Evolutionary conservation across 2,888 invertebrate genomes (phyloP), one percentile per base, ranked within the genome.

Genomic region (Notocelia uddmanniana): DNA sequence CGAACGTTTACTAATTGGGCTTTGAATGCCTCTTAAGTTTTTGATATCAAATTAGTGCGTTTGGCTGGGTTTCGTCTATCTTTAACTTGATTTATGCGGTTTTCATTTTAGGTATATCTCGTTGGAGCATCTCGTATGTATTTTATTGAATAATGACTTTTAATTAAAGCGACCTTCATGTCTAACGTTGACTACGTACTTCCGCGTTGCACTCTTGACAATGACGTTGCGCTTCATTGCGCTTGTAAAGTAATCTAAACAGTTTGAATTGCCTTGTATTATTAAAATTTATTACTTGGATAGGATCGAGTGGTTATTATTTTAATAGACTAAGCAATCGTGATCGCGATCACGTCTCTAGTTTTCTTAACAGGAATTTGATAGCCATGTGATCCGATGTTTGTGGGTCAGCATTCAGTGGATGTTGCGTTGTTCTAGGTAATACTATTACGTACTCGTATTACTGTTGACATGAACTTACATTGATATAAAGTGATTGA

Each of bases 321-420:
- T 84, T 81, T 85, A 87, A 85, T 79, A 83, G 80, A 80, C 79
- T 15, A 15, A 37, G 74, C 76, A 76, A 77, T 86, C 85, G 83
- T 83, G 86, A 84, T 80, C 77, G 84, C 79, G 78, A 83, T 89
- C 86, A 86, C 86, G 86, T 84, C 76, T 81, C 78, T 75, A 74
- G 79, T 76, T 80, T 79, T 83, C 80, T n/a, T 82, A 82, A 83
- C 82, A 83, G 88, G 87, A 87, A 90, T 90, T 87, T 82, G 89
- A 89, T 89, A 85, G 81, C 86, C 78, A 81, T 85, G 80, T 85
- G 62, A 68, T 68, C 34, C 48, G 34, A 81, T 83, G 82, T 88
- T 89, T 88, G 79, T 90, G 80, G 91, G 90, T 91, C 90, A 89
- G 54, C 55, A 48, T 41, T 68, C 48, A 62, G 54, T 68, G 48